Percentiles rank a stretch among this genome's conserved stretches.
These are phyloP conservation scores for Apostichopus japonicus DNA, from an alignment of 35 echinoderm and acorn worm genomes.

Conservation along the genomic window DNA sequence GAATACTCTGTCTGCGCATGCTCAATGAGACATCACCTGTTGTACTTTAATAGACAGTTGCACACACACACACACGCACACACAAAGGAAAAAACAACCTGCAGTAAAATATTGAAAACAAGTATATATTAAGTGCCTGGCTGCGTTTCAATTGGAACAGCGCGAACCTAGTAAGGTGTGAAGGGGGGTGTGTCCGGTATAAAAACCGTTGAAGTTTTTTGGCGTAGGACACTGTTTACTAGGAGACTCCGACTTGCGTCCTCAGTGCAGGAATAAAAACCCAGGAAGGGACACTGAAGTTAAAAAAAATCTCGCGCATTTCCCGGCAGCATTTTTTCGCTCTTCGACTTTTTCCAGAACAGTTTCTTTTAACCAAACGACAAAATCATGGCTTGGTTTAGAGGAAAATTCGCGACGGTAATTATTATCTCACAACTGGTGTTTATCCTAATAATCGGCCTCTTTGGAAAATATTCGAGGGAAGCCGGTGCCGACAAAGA, in stretches of 20 bases:
- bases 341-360: background rate
- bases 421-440: constrained; percentile 11
- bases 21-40: too few relatives aligned
- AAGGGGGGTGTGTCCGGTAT: constrained; percentile 46
- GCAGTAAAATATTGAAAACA: too few relatives aligned
- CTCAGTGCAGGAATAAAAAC: too few relatives aligned
- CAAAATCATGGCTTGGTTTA: constrained; percentile 37
- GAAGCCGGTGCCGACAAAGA: background rate
- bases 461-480: background rate
- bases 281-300: too few relatives aligned
- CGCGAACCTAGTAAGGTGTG: background rate
- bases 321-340: background rate
- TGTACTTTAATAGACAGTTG: too few relatives aligned
- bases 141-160: too few relatives aligned
- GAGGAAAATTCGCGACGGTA: constrained; percentile 4
- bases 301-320: background rate
- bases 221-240: background rate
- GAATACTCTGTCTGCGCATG: too few relatives aligned
- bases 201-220: background rate
- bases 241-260: background rate
- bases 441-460: constrained; percentile 11
- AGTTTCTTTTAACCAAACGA: background rate
- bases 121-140: too few relatives aligned
- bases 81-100: too few relatives aligned
- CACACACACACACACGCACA: too few relatives aligned